A percentile compares a stretch with the other conserved stretches of the same genome.
Evolutionary conservation across 2,113 vertebrate genomes (phyloP).

Genomic region (Rhynchopsitta pachyrhyncha): DNA sequence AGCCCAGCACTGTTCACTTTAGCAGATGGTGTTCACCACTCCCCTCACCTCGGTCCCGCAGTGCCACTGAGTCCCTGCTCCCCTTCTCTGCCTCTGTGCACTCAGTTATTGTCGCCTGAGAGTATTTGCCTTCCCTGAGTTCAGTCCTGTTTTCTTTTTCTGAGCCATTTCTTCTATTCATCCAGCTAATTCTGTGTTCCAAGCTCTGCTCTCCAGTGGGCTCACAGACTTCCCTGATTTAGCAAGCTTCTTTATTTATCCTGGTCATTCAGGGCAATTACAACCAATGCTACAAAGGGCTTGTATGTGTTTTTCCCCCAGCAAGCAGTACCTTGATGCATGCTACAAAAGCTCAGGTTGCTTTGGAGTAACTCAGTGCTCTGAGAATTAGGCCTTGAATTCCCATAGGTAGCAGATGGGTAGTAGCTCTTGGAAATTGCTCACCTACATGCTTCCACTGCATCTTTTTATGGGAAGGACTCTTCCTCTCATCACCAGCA

Average conservation of each 20-base stretch:
- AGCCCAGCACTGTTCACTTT: neutral
- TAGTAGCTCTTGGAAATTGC: neutral
- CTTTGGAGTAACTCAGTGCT: neutral
- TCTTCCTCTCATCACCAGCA: neutral
- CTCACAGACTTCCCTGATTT: neutral
- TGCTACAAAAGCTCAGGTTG: neutral
- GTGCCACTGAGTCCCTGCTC: fast-evolving
- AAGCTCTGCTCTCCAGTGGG: fast-evolving
- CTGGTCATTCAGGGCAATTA: neutral
- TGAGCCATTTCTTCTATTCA: neutral
- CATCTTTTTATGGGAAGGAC: neutral
- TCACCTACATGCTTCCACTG: fast-evolving
- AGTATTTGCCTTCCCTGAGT: neutral
- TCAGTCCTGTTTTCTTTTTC: neutral
- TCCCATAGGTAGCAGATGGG: neutral
- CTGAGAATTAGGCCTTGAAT: neutral
- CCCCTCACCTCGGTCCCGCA: neutral
- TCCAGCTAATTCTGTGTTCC: neutral
- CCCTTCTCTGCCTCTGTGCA: neutral
- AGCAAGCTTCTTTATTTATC: neutral
- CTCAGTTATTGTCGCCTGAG: neutral
- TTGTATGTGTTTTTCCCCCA: fast-evolving
- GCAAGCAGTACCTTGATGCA: neutral
- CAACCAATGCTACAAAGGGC: neutral
- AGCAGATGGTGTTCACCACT: neutral